A percentile compares a stretch with the other conserved stretches of the same genome.
Conservation (phyloP, 2,888 invertebrate species). For the Lottia scabra region DNA sequence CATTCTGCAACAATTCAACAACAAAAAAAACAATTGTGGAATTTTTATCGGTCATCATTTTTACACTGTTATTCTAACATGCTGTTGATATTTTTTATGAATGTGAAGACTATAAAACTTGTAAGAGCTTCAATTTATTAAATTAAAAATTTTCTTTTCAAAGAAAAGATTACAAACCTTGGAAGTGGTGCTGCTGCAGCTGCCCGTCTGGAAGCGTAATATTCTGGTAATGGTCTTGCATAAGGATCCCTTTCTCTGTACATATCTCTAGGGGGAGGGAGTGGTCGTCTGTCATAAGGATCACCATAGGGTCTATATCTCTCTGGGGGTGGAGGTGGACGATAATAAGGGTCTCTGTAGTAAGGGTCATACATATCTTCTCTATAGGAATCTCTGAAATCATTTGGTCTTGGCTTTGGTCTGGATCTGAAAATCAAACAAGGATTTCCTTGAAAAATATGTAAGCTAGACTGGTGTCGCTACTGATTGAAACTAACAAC, state of each 20-base stretch:
- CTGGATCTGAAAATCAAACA: background rate
- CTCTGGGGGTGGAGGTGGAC: slow-evolving; percentile 49
- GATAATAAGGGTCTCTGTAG: slow-evolving; percentile 52
- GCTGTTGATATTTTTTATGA: too few relatives aligned
- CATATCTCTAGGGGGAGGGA: slow-evolving; percentile 40
- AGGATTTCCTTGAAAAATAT: too few relatives aligned
- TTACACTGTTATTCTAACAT: too few relatives aligned
- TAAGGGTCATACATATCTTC: slow-evolving; percentile 45
- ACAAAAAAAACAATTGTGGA: too few relatives aligned
- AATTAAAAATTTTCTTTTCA: too few relatives aligned
- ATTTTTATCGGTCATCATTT: too few relatives aligned
- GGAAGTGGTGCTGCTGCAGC: background rate
- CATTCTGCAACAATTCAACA: too few relatives aligned
- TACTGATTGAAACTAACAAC: too few relatives aligned
- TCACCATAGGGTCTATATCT: slow-evolving; percentile 58
- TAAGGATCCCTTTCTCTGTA: slow-evolving; percentile 41
- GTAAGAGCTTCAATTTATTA: too few relatives aligned
- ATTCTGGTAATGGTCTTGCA: slow-evolving; percentile 53
- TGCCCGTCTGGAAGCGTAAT: slow-evolving; percentile 41
- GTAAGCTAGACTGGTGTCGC: too few relatives aligned
- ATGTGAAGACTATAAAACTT: too few relatives aligned
- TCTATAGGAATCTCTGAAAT: slow-evolving; percentile 24
- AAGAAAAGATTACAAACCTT: too few relatives aligned
- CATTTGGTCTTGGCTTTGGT: slow-evolving; percentile 1
- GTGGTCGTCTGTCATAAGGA: slow-evolving; percentile 54